Evolutionary conservation across 2,888 invertebrate genomes (phyloP).

Genomic region (Netelia fuscicornis): DNA sequence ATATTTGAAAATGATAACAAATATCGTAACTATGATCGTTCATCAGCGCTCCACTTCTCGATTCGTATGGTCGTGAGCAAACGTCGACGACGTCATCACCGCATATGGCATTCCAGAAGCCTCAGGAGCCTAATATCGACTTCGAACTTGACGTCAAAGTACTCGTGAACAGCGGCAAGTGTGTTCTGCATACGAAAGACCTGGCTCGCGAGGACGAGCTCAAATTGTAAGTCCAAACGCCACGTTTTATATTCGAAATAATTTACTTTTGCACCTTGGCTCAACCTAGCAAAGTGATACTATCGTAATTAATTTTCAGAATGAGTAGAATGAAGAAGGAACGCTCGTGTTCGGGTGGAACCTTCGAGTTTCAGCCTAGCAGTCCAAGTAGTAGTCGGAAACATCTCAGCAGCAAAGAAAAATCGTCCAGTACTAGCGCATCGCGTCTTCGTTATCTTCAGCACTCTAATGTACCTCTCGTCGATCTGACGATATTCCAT

Average conservation of each 20-base stretch:
- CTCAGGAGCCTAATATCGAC: slow-evolving; percentile 96
- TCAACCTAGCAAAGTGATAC: not conserved
- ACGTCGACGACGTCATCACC: slow-evolving; percentile 82
- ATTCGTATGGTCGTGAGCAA: slow-evolving; percentile 82
- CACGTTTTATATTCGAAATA: slow-evolving; percentile 37
- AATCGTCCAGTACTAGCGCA: slow-evolving; percentile 81
- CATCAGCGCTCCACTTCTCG: slow-evolving; percentile 81
- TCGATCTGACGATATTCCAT: slow-evolving; percentile 94
- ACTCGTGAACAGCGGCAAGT: slow-evolving; percentile 98
- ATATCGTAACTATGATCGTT: slow-evolving; percentile 24
- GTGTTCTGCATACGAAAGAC: slow-evolving; percentile 97
- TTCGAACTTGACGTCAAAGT: slow-evolving; percentile 98
- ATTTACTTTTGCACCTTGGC: slow-evolving; percentile 31
- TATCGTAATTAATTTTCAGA: slow-evolving; percentile 73
- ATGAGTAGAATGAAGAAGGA: slow-evolving; percentile 90
- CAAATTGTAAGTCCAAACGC: slow-evolving; percentile 86
- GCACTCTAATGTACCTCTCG: slow-evolving; percentile 86
- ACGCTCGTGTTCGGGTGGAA: slow-evolving; percentile 89
- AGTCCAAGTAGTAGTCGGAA: slow-evolving; percentile 86
- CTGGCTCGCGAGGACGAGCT: slow-evolving; percentile 89
- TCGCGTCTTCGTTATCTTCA: slow-evolving; percentile 84
- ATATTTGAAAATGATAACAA: not conserved
- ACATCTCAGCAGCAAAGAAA: slow-evolving; percentile 82
- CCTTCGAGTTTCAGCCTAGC: slow-evolving; percentile 86
- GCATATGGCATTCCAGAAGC: slow-evolving; percentile 86